Conservation (phyloP, 2,113 vertebrate species). For the Nesogale talazaci region DNA sequence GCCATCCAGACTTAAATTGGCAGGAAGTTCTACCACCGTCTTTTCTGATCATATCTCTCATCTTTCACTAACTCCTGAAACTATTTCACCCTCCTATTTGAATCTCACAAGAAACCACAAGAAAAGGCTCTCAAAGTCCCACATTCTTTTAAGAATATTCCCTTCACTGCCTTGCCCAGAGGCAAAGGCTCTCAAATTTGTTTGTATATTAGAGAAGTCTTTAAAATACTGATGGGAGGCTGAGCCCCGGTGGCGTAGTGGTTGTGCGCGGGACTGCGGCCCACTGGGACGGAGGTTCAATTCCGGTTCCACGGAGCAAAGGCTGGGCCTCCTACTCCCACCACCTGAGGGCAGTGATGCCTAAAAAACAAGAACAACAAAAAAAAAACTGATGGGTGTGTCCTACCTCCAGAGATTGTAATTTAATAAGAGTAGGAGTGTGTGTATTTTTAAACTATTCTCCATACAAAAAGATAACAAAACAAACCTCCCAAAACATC, state of each 20-base stretch:
- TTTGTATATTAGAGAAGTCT: background rate
- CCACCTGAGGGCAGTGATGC: too few species aligned
- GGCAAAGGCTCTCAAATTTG: slow-evolving; percentile 15
- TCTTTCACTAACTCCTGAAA: background rate
- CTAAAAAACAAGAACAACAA: too few species aligned
- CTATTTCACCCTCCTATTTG: background rate
- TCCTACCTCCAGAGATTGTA: background rate
- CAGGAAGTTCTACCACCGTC: background rate
- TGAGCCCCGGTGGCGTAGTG: too few species aligned
- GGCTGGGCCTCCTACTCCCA: too few species aligned
- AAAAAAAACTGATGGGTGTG: background rate
- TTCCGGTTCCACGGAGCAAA: too few species aligned
- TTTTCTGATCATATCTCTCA: background rate
- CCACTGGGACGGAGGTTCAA: too few species aligned
- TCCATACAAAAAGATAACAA: too few species aligned
- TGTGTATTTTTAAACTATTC: background rate
- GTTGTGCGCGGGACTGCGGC: too few species aligned
- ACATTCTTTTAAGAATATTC: background rate
- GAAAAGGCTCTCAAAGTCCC: background rate
- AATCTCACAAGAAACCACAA: background rate
- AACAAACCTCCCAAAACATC: too few species aligned
- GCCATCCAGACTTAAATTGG: background rate
- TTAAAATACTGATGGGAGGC: background rate
- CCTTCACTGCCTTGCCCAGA: background rate
- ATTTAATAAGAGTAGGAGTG: background rate